phyloP scores from a whole-genome alignment of 1,140 invertebrate species.

The Drosophila kikkawai region DNA sequence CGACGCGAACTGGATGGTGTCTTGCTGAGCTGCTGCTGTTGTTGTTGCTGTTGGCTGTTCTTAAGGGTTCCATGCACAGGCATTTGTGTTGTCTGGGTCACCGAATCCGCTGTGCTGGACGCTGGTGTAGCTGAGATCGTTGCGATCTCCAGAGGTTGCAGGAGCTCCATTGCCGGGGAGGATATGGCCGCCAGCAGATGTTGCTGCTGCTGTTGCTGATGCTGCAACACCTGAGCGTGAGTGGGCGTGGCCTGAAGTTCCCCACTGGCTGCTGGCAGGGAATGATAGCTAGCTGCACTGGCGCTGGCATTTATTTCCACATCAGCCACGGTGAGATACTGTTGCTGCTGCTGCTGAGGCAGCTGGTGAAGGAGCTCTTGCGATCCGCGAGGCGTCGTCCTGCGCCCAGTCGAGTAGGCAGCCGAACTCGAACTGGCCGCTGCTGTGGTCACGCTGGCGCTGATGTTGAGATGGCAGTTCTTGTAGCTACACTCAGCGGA shows the following conservation, averaged over 20 bases:
- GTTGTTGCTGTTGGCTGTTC: constrained; percentile 41
- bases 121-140: constrained; percentile 54
- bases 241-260: constrained; percentile 65
- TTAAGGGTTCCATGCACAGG: constrained; percentile 57
- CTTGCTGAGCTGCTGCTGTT: constrained; percentile 56
- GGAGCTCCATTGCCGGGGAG: constrained; percentile 52
- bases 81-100: constrained; percentile 70
- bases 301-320: constrained; percentile 77
- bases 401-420: constrained; percentile 48
- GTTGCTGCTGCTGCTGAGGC: constrained; percentile 66
- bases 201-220: constrained; percentile 51
- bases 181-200: constrained; percentile 59
- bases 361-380: constrained; percentile 66
- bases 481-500: constrained; percentile 78
- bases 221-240: constrained; percentile 36
- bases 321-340: constrained; percentile 79
- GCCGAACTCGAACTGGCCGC: constrained; percentile 54
- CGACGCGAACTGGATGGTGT: constrained; percentile 79
- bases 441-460: constrained; percentile 64
- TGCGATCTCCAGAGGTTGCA: constrained; percentile 68
- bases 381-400: constrained; percentile 63
- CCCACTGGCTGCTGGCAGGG: constrained; percentile 54
- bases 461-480: constrained; percentile 80
- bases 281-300: constrained; percentile 72
- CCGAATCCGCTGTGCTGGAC: constrained; percentile 58